phyloP scores from a whole-genome alignment of 1,140 invertebrate species.

The Halesus radiatus region DNA sequence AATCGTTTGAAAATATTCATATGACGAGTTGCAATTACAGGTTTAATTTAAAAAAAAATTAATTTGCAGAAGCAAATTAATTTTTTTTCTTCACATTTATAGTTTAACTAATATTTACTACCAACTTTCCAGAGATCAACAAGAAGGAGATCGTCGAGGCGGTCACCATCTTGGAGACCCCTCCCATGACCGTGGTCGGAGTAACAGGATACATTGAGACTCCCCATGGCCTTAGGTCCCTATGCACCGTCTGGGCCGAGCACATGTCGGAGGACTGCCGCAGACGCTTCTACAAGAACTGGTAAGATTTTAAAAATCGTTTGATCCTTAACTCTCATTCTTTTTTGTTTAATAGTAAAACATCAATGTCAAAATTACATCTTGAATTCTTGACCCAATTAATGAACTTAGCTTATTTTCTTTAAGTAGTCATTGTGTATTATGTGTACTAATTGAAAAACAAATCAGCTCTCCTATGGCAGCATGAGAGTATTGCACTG shows the following conservation, averaged over 20 bases:
- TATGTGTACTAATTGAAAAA: slow-evolving; percentile 56
- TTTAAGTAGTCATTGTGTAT: too few relatives aligned
- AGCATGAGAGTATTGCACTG: slow-evolving; percentile 73
- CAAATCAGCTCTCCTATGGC: slow-evolving; percentile 76
- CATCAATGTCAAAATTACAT: background rate
- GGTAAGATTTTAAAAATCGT: slow-evolving; percentile 75
- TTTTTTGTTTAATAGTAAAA: background rate
- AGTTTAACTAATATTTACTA: slow-evolving; percentile 51
- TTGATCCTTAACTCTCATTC: background rate
- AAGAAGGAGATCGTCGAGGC: slow-evolving; percentile 99
- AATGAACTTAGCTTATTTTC: too few relatives aligned
- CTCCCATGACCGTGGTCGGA: slow-evolving; percentile 98
- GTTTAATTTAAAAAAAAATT: too few relatives aligned
- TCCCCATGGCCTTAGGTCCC: slow-evolving; percentile 92
- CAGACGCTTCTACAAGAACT: slow-evolving; percentile 99
- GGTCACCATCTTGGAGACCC: slow-evolving; percentile 98
- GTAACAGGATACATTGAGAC: slow-evolving; percentile 99
- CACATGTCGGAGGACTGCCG: slow-evolving; percentile 98
- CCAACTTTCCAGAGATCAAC: slow-evolving; percentile 87
- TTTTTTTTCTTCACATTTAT: background rate
- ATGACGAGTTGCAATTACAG: too few relatives aligned
- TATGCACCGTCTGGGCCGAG: slow-evolving; percentile 98
- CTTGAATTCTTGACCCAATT: too few relatives aligned
- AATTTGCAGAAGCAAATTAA: too few relatives aligned
- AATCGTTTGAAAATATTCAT: too few relatives aligned